These are phyloP conservation scores for Leontocebus nigricollis DNA, from an alignment of 2,797 vertebrate genomes.

Conservation along the genomic window DNA sequence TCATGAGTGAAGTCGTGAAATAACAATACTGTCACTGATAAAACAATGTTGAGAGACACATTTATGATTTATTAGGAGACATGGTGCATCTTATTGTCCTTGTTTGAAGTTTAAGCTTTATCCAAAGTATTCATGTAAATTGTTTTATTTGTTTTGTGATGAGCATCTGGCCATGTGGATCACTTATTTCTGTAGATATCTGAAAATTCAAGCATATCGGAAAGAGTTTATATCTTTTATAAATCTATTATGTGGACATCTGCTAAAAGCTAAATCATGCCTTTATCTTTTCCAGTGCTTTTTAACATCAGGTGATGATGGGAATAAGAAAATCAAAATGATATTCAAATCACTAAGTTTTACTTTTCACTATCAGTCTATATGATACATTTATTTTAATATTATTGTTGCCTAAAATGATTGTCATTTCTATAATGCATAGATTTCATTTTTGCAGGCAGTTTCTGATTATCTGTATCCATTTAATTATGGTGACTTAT, in stretches of 20 bases:
- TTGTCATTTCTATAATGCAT: conserved; percentile 18
- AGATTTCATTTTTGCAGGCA: conserved; percentile 23
- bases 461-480: conserved; percentile 3
- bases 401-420: conserved; percentile 13
- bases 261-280: not conserved
- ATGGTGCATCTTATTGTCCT: not conserved
- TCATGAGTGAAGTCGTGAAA: not conserved
- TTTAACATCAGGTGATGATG: not conserved
- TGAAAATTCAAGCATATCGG: not conserved
- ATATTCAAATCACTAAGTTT: conserved; percentile 3
- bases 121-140: not conserved
- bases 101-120: not conserved
- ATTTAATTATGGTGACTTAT: conserved; percentile 22
- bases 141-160: conserved; percentile 13
- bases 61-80: not conserved
- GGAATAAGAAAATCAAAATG: conserved; percentile 38
- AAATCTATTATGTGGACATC: not conserved
- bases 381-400: not conserved
- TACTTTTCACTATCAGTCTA: conserved; percentile 13
- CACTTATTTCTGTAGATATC: conserved; percentile 18
- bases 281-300: conserved; percentile 2
- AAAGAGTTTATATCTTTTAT: not conserved
- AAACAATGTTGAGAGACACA: not conserved
- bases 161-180: not conserved
- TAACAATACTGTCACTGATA: not conserved